These are phyloP conservation scores for Atta cephalotes DNA, from an alignment of 1,140 invertebrate species.

Conservation along the genomic window DNA sequence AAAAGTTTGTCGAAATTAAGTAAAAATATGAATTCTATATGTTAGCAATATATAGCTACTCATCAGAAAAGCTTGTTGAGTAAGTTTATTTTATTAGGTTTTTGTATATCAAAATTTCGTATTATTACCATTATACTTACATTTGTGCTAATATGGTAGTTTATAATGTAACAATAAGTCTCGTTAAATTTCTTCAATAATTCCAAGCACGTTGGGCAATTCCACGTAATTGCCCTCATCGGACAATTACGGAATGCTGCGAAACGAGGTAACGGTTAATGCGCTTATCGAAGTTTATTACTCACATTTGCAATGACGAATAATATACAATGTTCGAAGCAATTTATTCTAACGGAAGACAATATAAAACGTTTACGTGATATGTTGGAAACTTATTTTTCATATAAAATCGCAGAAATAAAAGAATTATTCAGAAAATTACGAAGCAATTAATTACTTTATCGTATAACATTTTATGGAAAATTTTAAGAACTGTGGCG, in stretches of 20 bases:
- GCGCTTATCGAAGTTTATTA: conserved; percentile 56
- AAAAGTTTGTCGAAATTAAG: not conserved
- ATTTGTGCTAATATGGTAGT: not conserved
- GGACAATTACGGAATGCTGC: conserved; percentile 49
- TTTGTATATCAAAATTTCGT: not conserved
- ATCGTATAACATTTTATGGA: not conserved
- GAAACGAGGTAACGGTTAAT: conserved; percentile 52
- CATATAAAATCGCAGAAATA: not conserved
- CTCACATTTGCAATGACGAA: conserved; percentile 48
- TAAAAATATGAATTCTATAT: not conserved
- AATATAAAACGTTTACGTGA: conserved; percentile 14
- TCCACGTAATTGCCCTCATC: conserved; percentile 43
- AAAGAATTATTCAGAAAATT: not conserved
- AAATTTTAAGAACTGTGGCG: not conserved
- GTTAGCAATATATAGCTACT: too few relatives aligned
- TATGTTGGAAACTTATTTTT: not conserved
- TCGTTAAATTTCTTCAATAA: conserved; percentile 51
- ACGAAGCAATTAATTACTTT: conserved; percentile 2
- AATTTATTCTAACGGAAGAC: conserved; percentile 41
- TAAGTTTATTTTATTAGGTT: not conserved
- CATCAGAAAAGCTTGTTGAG: not conserved
- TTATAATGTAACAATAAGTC: conserved; percentile 34
- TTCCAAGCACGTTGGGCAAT: conserved; percentile 31
- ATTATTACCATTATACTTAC: not conserved
- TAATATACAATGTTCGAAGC: conserved; percentile 46